Evolutionary conservation across 2,113 vertebrate species (phyloP).

Genomic region (Etheostoma cragini): DNA sequence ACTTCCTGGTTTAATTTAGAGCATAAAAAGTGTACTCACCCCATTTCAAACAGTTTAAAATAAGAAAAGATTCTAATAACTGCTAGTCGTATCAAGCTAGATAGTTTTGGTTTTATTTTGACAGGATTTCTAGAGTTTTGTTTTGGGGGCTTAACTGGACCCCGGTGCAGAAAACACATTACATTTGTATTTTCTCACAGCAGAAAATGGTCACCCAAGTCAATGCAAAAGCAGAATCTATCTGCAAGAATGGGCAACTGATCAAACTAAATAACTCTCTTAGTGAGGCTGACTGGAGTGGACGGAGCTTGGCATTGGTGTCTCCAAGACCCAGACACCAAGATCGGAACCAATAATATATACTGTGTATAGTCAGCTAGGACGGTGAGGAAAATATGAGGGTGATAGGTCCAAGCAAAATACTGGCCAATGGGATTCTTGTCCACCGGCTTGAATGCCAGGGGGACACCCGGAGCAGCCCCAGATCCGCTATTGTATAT

Average conservation of each 20-base stretch:
- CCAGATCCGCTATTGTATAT: too few relatives aligned
- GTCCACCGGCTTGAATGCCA: background rate
- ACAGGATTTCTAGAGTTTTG: background rate
- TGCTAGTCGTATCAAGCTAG: background rate
- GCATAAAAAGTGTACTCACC: background rate
- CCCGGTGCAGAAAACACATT: background rate
- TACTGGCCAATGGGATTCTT: background rate
- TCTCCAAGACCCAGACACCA: background rate
- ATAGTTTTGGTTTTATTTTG: background rate
- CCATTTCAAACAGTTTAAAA: background rate
- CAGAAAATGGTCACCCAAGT: background rate
- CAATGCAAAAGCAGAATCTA: background rate
- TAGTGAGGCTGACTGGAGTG: background rate
- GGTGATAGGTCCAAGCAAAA: background rate
- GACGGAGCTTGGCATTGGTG: background rate
- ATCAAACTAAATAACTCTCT: too few relatives aligned
- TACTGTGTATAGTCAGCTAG: too few relatives aligned
- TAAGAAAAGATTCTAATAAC: too few relatives aligned
- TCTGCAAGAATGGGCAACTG: background rate
- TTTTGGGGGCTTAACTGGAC: background rate
- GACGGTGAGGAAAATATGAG: background rate
- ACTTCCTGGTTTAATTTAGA: background rate
- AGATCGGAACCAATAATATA: background rate
- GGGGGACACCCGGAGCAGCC: too few relatives aligned
- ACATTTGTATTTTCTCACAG: background rate